phyloP scores from a whole-genome alignment of 1,140 invertebrate species.

The Pogonus chalceus region DNA sequence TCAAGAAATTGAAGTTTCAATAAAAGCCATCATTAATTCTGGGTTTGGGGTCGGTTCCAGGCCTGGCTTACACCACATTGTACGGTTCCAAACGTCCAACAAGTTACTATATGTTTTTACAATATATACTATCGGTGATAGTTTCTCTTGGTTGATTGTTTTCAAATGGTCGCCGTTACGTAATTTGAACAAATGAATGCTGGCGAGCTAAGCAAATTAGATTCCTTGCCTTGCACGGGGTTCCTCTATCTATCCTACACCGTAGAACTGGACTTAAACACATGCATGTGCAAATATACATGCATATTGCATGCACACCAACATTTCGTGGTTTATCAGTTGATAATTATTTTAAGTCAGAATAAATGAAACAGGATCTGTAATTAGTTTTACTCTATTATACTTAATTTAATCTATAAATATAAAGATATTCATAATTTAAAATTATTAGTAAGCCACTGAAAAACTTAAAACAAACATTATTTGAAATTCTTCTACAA shows the following conservation, averaged over 20 bases:
- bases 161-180: slow-evolving; percentile 26
- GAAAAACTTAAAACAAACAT: no score
- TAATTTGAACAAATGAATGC: slow-evolving; percentile 39
- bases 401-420: no score
- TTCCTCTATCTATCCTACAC: not conserved
- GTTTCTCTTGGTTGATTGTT: not conserved
- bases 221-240: slow-evolving; percentile 23
- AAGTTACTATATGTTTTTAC: not conserved
- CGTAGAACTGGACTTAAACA: not conserved
- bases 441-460: no score
- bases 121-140: not conserved
- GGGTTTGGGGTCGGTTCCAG: slow-evolving; percentile 30
- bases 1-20: slow-evolving; percentile 44
- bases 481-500: no score
- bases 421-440: no score
- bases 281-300: not conserved
- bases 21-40: slow-evolving; percentile 42
- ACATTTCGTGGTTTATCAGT: no score
- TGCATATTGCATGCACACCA: no score
- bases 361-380: no score
- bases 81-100: slow-evolving; percentile 20
- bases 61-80: slow-evolving; percentile 26
- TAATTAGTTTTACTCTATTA: no score
- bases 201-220: slow-evolving; percentile 37
- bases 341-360: no score